Conservation (phyloP, 2,888 invertebrate species). For the Pheosia gnoma region DNA sequence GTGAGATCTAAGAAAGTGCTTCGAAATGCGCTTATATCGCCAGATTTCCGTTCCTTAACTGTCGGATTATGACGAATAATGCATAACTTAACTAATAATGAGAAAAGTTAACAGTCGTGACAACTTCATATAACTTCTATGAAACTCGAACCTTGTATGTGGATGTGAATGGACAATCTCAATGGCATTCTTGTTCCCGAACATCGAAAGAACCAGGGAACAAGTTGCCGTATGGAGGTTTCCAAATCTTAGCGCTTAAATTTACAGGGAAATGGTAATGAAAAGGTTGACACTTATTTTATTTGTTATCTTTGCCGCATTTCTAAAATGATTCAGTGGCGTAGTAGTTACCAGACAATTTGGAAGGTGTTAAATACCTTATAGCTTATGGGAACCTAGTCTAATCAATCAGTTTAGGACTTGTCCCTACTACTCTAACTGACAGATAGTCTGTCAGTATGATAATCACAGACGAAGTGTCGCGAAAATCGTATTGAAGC, state of each 20-base stretch:
- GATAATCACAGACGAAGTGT: too few relatives aligned
- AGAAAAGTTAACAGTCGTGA: conserved; percentile 5
- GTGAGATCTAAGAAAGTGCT: background rate
- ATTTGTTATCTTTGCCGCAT: background rate
- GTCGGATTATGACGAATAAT: conserved; percentile 5
- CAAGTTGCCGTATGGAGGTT: background rate
- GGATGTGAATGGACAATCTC: conserved; percentile 1
- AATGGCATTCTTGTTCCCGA: background rate
- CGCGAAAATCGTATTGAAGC: too few relatives aligned
- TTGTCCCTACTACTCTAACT: background rate
- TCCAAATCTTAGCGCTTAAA: background rate
- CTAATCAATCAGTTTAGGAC: background rate
- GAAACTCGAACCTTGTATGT: background rate
- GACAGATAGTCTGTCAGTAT: background rate
- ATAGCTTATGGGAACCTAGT: background rate
- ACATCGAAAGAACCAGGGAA: background rate
- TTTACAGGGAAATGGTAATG: background rate
- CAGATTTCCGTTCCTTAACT: conserved; percentile 1
- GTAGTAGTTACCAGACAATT: background rate
- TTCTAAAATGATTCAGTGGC: background rate
- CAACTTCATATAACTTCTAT: background rate
- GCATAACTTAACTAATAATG: conserved; percentile 3
- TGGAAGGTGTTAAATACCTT: background rate
- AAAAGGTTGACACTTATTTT: background rate
- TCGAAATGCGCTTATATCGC: background rate